Evolutionary conservation across 2,113 vertebrate genomes (phyloP), one percentile per base, ranked within the genome.

Genomic region (Sitta europaea): DNA sequence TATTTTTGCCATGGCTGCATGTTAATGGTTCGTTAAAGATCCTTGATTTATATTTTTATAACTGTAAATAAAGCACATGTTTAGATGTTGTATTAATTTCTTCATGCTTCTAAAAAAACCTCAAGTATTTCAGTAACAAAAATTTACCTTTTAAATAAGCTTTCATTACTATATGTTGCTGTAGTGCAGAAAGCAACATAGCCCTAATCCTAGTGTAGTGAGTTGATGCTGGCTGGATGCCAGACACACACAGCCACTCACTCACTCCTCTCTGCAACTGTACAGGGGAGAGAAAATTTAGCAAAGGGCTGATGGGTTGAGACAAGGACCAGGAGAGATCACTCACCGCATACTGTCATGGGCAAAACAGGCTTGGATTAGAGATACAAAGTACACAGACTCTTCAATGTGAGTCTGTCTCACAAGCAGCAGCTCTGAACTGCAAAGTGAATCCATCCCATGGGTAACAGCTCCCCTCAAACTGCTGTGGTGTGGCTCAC

Each of bases 381-480:
- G 21, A 67, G 14, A 18, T 12, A 6, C 0, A 0, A 58, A 18
- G 36, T 75, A 50, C 25, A 12, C 11, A 35, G 9, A 43, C 36
- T n/a, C 21, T 66, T 25, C 14, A 50, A 2, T 4, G 7, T 12
- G 29, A 40, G 24, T 58, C 29, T 53, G 11, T 59, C 29, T n/a
- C 29, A 29, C 31, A n/a, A 28, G 54, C 24, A 42, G 3, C 7
- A 59, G 19, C 24, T 28, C 29, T n/a, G 43, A 58, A 14, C 35
- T 58, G 35, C 35, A 31, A 2, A 0, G 1, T 50, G 71, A 58
- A 16, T 67, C 71, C 31, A 42, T 57, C 25, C 51, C 35, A 36
- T 3, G 12, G 20, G 17, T 31, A 36, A 0, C 36, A 33, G 36
- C 33, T 43, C 4, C 27, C 43, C 18, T 27, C 33, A 43, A 0